These are phyloP conservation scores for Sandelia bainsii DNA, from an alignment of 2,797 vertebrate species.

Conservation along the genomic window DNA sequence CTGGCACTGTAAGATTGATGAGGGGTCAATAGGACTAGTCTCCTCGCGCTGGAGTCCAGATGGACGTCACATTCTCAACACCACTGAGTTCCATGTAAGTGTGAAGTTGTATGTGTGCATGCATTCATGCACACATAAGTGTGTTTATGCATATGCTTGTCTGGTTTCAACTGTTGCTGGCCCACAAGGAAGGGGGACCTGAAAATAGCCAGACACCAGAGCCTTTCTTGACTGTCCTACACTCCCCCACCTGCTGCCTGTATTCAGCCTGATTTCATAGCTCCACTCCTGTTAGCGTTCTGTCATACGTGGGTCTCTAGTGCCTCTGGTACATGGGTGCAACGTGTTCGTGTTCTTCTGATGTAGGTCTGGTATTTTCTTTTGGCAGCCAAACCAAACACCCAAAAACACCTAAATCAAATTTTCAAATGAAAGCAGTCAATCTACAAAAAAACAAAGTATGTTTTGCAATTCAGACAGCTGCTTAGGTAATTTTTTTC, in stretches of 20 bases:
- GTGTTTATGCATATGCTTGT: constrained; percentile 72
- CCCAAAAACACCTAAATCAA: too few species aligned
- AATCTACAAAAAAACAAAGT: too few species aligned
- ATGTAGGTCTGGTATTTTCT: constrained; percentile 50
- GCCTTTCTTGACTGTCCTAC: constrained; percentile 71
- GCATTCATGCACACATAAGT: constrained; percentile 61
- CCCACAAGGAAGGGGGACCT: constrained; percentile 81
- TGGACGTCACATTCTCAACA: constrained; percentile 98
- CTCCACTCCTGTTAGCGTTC: constrained; percentile 74
- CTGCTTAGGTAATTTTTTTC: not conserved
- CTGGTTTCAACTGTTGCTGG: constrained; percentile 86
- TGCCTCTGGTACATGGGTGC: constrained; percentile 62
- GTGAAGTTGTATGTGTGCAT: constrained; percentile 70
- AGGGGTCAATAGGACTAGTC: constrained; percentile 96
- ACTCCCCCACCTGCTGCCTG: constrained; percentile 69
- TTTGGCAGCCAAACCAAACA: too few species aligned
- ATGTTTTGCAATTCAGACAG: not conserved
- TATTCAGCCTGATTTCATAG: constrained; percentile 80
- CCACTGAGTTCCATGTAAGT: constrained; percentile 98
- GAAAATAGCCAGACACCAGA: constrained; percentile 85
- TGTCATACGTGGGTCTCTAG: constrained; percentile 75
- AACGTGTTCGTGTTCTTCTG: constrained; percentile 48
- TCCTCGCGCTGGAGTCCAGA: constrained; percentile 98
- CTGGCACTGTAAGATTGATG: constrained; percentile 98
- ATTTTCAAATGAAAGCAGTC: too few species aligned